These are phyloP conservation scores for Oryctes rhinoceros DNA, from an alignment of 1,140 invertebrate species.

Conservation along the genomic window DNA sequence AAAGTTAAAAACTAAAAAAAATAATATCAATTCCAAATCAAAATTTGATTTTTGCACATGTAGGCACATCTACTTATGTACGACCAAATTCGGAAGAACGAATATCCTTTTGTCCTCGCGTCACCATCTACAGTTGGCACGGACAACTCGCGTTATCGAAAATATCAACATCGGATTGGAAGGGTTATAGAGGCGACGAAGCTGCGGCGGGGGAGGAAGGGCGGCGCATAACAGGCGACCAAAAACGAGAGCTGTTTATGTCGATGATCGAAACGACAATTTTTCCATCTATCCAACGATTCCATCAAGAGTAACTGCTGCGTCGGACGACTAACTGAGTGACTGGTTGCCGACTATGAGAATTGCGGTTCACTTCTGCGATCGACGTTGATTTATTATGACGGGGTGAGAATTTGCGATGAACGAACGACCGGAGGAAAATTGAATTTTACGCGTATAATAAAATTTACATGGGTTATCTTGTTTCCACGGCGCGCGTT, in stretches of 20 bases:
- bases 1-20: too few species aligned
- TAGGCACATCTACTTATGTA: background rate
- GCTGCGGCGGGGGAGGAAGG: background rate
- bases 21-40: too few species aligned
- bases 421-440: background rate
- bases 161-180: background rate
- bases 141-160: background rate
- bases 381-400: constrained; percentile 15
- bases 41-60: too few species aligned
- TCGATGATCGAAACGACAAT: constrained; percentile 14
- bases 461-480: constrained; percentile 8
- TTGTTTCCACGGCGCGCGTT: background rate
- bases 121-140: constrained; percentile 8
- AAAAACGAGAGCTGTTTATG: background rate
- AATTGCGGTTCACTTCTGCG: background rate
- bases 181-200: background rate
- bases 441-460: constrained; percentile 6
- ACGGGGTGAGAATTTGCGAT: constrained; percentile 1
- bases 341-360: background rate
- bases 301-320: background rate
- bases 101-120: background rate
- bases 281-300: constrained; percentile 10
- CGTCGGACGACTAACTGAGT: background rate
- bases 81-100: background rate
- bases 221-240: background rate